These are phyloP conservation scores for Caenorhabditis remanei DNA, from an alignment of 1,140 invertebrate genomes.

Conservation along the genomic window DNA sequence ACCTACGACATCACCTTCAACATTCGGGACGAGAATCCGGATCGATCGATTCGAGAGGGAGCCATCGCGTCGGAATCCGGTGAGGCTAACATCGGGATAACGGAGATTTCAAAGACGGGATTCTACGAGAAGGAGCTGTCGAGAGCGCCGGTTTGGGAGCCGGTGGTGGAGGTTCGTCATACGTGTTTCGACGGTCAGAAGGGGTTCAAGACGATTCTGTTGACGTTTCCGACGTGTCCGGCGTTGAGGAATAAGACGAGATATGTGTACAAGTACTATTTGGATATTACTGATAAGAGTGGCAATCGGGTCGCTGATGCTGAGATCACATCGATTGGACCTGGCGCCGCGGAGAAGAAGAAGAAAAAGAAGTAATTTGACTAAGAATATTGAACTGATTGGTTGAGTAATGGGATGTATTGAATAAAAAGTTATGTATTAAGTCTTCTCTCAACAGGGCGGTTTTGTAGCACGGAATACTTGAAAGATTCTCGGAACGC, in stretches of 20 bases:
- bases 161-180: background rate
- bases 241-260: constrained; percentile 18
- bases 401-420: no score
- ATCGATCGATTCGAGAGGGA: background rate
- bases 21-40: background rate
- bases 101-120: background rate
- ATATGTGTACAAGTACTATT: constrained; percentile 20
- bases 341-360: no score
- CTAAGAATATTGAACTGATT: no score
- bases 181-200: background rate
- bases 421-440: no score
- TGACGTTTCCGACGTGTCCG: background rate
- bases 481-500: no score
- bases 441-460: no score
- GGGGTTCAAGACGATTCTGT: background rate
- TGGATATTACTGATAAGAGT: constrained; percentile 31
- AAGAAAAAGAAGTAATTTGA: no score
- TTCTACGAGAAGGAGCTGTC: background rate
- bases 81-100: background rate
- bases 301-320: background rate
- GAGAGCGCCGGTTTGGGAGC: background rate
- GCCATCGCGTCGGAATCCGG: background rate
- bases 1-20: constrained; percentile 1
- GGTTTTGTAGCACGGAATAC: no score
- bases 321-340: background rate